Percentiles rank a stretch among this genome's conserved stretches.
phyloP scores from a whole-genome alignment of 2,113 vertebrate genomes.

The Bufo gargarizans region DNA sequence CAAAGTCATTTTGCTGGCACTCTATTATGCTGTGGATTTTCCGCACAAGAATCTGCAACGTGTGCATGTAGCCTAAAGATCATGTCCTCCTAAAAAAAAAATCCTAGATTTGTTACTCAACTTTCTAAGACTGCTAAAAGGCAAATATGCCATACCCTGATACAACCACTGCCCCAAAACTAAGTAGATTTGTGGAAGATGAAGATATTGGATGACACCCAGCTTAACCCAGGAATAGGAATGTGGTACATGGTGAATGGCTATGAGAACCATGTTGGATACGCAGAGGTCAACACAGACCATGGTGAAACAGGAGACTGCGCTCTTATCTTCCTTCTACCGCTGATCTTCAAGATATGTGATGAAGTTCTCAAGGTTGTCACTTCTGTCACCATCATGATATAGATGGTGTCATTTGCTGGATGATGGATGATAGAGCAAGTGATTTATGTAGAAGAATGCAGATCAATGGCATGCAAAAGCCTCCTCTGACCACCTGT shows the following conservation, averaged over 20 bases:
- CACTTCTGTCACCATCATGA: neutral
- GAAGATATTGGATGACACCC: neutral
- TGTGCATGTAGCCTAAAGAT: neutral
- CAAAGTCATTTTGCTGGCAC: too few relatives aligned
- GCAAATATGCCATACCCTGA: neutral
- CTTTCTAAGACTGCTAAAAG: too few relatives aligned
- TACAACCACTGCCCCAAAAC: neutral
- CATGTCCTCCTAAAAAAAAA: neutral
- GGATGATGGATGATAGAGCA: neutral
- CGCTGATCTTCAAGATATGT: neutral
- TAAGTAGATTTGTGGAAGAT: neutral
- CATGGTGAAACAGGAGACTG: neutral
- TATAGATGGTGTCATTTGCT: slow-evolving; percentile 5
- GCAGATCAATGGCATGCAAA: neutral
- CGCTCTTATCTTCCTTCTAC: neutral
- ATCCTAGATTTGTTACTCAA: too few relatives aligned
- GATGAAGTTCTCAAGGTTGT: neutral
- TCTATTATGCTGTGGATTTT: too few relatives aligned
- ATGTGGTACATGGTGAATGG: neutral
- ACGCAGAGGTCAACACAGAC: neutral
- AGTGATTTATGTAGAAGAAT: slow-evolving; percentile 14
- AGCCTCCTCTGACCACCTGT: neutral
- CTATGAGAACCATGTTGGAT: neutral
- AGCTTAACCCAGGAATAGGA: neutral
- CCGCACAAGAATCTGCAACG: too few relatives aligned